Percentiles rank a stretch among this genome's conserved stretches.
These are phyloP conservation scores for Hyles euphorbiae DNA, from an alignment of 1,140 invertebrate genomes.

Conservation along the genomic window DNA sequence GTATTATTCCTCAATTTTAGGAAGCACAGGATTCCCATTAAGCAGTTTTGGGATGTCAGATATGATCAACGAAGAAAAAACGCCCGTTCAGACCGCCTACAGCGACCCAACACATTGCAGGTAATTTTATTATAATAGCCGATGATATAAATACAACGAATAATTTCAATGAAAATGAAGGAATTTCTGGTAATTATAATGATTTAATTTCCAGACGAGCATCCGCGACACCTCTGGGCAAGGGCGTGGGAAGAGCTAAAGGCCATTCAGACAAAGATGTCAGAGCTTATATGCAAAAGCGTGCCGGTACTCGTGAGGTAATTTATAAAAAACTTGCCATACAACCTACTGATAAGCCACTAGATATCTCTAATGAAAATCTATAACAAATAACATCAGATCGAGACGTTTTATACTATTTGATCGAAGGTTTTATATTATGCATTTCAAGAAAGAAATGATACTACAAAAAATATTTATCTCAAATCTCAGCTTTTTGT, in stretches of 20 bases:
- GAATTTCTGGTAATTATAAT: too few relatives aligned
- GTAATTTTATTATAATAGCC: conserved; percentile 18
- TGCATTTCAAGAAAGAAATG: too few relatives aligned
- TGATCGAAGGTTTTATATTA: too few relatives aligned
- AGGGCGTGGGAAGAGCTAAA: conserved; percentile 68
- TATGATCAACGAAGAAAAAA: conserved; percentile 72
- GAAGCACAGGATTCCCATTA: conserved; percentile 42
- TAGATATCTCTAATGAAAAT: too few relatives aligned
- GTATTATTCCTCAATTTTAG: conserved; percentile 24
- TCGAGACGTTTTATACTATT: too few relatives aligned
- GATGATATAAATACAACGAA: too few relatives aligned
- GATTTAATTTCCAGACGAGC: conserved; percentile 36
- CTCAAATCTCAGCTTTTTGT: too few relatives aligned
- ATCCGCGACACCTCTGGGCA: conserved; percentile 61
- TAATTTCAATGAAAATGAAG: too few relatives aligned
- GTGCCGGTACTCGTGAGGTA: conserved; percentile 51
- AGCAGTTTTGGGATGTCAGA: conserved; percentile 59
- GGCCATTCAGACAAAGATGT: conserved; percentile 76
- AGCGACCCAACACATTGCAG: conserved; percentile 80
- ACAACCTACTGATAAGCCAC: too few relatives aligned
- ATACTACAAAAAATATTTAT: too few relatives aligned
- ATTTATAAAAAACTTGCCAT: not conserved
- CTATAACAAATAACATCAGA: too few relatives aligned
- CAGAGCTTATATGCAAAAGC: conserved; percentile 64
- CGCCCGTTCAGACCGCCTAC: conserved; percentile 78